Evolutionary conservation across 2,888 invertebrate genomes (phyloP), one percentile per base, ranked within the genome.

Genomic region (Villa cingulata): DNA sequence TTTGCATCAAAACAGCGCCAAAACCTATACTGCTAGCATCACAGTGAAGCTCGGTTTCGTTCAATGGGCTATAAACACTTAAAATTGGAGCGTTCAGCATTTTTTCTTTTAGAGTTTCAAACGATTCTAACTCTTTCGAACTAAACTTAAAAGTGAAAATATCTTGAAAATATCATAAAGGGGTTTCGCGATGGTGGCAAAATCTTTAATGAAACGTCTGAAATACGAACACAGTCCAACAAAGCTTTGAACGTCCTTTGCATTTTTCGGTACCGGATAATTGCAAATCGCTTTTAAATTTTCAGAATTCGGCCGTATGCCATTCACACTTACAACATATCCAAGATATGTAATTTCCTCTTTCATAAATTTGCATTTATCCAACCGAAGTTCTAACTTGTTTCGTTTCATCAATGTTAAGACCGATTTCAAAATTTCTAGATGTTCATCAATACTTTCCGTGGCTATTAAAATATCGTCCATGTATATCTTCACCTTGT

Each of bases 21-120:
- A 45, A 45, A 2, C 45, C 39, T 4, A 18, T 15, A 34, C 23
- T 37, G 14, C 56, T 56, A 3, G 59, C 60, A 49, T 60, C 59
- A 3, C 58, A 59, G 39, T 61, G 59, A 3, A 58, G 41, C 46
- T 60, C 56, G 17, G 55, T 54, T 23, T 38, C 41, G n/a, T 43
- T 17, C 51, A 49, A 40, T 15, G 55, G 55, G 32, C 58, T 50
- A 48, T 57, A 63, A 2, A 62, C 41, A 2, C 56, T 51, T 12
- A 64, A 48, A 16, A 60, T 48, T 29, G 54, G 55, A 39, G 50
- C 38, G 6, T 44, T 18, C 5, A 44, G 20, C 7, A 58, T 37
- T 23, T 50, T 49, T 4, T 0, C 14, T 43, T 56, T 55, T 2
- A 56, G 29, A 10, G 12, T 16, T 16, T 53, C 42, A 40, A 56